These are phyloP conservation scores for Saccopteryx bilineata DNA, from an alignment of 2,113 vertebrate species.

Conservation along the genomic window DNA sequence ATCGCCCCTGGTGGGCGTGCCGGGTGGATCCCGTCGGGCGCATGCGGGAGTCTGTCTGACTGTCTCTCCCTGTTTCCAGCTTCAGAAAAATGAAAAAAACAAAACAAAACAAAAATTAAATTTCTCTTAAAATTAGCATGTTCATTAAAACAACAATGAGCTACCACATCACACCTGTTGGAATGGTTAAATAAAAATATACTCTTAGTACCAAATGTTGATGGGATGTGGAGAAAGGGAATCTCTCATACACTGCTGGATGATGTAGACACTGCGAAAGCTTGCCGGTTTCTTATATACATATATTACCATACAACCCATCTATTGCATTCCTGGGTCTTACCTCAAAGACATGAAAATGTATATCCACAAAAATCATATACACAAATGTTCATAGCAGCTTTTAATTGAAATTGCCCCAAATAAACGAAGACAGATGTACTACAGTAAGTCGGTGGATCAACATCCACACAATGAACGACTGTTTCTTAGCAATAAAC, in stretches of 20 bases:
- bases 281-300: background rate
- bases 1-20: too few relatives aligned
- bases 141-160: background rate
- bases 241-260: background rate
- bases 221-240: background rate
- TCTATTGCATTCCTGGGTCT: background rate
- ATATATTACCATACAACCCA: background rate
- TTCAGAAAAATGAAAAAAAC: too few relatives aligned
- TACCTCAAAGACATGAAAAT: constrained; percentile 2
- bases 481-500: background rate
- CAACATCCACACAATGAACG: background rate
- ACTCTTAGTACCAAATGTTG: background rate
- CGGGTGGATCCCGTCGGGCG: too few relatives aligned
- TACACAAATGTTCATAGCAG: background rate
- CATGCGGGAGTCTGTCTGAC: too few relatives aligned
- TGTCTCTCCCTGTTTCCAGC: too few relatives aligned
- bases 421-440: background rate
- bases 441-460: background rate
- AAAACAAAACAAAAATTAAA: background rate
- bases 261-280: background rate
- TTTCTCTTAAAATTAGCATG: background rate
- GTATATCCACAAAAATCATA: background rate
- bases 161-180: background rate
- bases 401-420: background rate
- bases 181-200: background rate